Base-by-base conservation (phyloP, 2,113 vertebrate genomes). In the Centropristis striata region DNA sequence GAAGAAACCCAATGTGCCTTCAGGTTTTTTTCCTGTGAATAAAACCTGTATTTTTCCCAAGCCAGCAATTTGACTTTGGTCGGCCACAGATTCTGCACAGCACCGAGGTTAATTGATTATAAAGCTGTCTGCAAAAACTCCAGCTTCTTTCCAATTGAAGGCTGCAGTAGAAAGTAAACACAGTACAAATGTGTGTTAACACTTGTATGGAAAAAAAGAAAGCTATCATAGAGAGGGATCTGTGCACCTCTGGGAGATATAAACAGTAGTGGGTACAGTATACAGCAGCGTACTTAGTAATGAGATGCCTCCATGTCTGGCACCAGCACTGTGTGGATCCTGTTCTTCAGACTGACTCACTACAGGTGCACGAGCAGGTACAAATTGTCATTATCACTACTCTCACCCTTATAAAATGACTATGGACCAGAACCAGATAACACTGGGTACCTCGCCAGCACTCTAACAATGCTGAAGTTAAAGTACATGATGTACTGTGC, bases 401-500 rank as follows among this genome's bases (percentile, higher is more conserved):
- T 16, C 47, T 28, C 32, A 23, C 36, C 23, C 60, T 28, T 15
- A 51, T 20, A 21, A 53, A 61, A 60, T 61, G 70, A 58, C 49
- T 20, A 5, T 4, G 27, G 46, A 50, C 8, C 51, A 46, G 28
- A 8, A 67, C 14, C 47, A 66, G 66, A 79, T 46, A 53, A 50
- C 20, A 25, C 21, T 25, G 25, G 41, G 8, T 67, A 8, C 41
- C 41, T 37, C 49, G 46, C 63, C 69, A 63, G 59, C 12, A 36
- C 12, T n/a, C 37, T 25, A 70, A 74, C 75, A 57, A 25, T 13
- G 14, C 37, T 37, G 18, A 27, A 44, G 39, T 59, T 23, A 58
- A 61, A 78, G 79, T 70, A 87, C 89, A 80, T 16, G 27, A 32
- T 83, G 84, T 80, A 16, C 78, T 70, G 49, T 65, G 55, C 70